Percentiles rank a stretch among this genome's conserved stretches.
Conservation (phyloP, 2,797 vertebrate genomes). For the Enteromius viviparus region DNA sequence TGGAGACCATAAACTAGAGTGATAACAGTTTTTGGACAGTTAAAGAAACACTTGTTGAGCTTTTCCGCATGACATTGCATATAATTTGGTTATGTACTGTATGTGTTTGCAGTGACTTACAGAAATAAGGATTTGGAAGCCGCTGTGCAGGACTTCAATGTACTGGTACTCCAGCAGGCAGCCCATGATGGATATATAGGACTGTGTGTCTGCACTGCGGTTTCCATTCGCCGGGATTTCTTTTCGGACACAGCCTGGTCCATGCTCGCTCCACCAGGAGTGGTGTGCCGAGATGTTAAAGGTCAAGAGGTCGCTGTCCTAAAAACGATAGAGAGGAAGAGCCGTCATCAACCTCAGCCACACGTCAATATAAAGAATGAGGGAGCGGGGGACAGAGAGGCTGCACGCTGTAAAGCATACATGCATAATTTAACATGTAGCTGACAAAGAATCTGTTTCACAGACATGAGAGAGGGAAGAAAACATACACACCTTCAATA, state of each 20-base stretch:
- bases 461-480: constrained; percentile 19
- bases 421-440: constrained; percentile 42
- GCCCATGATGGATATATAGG: constrained; percentile 85
- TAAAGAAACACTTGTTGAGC: not conserved
- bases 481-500: not conserved
- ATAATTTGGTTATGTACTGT: not conserved
- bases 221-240: constrained; percentile 76
- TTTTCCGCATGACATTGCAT: not conserved
- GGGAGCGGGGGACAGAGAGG: not conserved
- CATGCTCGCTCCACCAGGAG: constrained; percentile 92
- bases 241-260: constrained; percentile 83
- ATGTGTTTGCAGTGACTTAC: constrained; percentile 75
- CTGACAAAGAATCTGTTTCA: constrained; percentile 19
- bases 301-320: constrained; percentile 89
- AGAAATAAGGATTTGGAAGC: constrained; percentile 84
- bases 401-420: not conserved
- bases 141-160: constrained; percentile 88
- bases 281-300: constrained; percentile 90
- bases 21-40: not conserved
- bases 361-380: not conserved
- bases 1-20: not conserved
- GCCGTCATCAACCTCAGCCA: not conserved
- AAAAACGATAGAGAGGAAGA: constrained; percentile 44
- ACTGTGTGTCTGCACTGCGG: constrained; percentile 78
- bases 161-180: constrained; percentile 87